Conservation (phyloP, 2,113 vertebrate genomes). For the Apeltes quadracus region DNA sequence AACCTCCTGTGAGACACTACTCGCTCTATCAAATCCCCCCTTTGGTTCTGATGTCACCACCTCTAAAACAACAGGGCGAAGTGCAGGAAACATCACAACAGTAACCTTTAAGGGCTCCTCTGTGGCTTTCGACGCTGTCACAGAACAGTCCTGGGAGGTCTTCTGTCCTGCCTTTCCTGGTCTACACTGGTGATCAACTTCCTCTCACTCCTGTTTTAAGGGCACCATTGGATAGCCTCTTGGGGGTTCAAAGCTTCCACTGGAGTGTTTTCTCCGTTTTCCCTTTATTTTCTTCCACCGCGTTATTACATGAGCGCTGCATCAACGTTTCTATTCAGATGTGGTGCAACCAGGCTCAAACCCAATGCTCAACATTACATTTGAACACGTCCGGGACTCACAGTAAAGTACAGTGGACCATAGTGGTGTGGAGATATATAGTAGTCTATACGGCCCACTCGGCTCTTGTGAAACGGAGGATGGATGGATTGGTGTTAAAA, state of each 20-base stretch:
- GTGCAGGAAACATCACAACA: slow-evolving; percentile 31
- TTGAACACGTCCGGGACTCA: slow-evolving; percentile 20
- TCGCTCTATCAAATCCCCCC: slow-evolving; percentile 25
- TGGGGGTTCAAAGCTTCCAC: slow-evolving; percentile 11
- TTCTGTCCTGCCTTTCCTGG: slow-evolving; percentile 41
- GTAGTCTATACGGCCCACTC: slow-evolving; percentile 38
- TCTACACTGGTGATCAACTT: slow-evolving; percentile 50
- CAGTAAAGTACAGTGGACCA: background rate
- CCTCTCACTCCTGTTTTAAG: slow-evolving; percentile 22
- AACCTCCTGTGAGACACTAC: slow-evolving; percentile 16
- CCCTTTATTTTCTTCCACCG: background rate
- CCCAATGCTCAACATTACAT: slow-evolving; percentile 31
- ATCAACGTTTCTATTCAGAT: slow-evolving; percentile 35
- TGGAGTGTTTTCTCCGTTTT: background rate
- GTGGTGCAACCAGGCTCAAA: slow-evolving; percentile 34
- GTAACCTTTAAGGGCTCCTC: slow-evolving; percentile 56
- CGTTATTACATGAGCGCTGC: slow-evolving; percentile 40
- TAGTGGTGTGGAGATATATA: background rate
- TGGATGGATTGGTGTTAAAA: slow-evolving; percentile 12
- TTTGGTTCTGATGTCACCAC: slow-evolving; percentile 19
- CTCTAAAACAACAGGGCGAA: slow-evolving; percentile 29
- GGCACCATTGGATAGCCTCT: slow-evolving; percentile 22
- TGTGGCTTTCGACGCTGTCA: slow-evolving; percentile 56
- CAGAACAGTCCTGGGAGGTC: slow-evolving; percentile 58
- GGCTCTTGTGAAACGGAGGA: slow-evolving; percentile 26